Conservation (phyloP, 1,140 invertebrate species). For the Hermetia illucens region DNA sequence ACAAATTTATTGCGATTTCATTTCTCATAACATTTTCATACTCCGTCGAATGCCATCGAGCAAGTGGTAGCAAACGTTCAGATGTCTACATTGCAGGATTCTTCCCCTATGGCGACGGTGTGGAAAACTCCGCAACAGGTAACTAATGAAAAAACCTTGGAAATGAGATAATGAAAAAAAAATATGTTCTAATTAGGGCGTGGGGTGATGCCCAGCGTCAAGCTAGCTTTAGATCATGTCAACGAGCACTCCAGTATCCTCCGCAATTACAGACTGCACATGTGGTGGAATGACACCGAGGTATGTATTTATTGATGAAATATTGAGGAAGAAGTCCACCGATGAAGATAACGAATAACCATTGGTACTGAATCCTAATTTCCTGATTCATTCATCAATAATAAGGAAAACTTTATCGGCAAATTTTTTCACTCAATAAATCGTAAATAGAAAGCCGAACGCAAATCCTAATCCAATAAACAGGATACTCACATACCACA, state of each 20-base stretch:
- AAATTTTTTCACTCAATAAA: no score
- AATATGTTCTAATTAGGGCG: slow-evolving; percentile 43
- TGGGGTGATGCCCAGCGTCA: slow-evolving; percentile 86
- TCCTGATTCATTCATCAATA: no score
- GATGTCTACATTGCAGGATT: slow-evolving; percentile 86
- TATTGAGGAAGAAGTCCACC: no score
- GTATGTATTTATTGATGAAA: slow-evolving; percentile 43
- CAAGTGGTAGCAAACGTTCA: slow-evolving; percentile 14
- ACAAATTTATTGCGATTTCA: no score
- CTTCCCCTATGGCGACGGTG: slow-evolving; percentile 70
- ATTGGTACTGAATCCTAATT: no score
- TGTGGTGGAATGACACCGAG: slow-evolving; percentile 92
- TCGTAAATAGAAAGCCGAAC: no score
- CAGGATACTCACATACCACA: no score
- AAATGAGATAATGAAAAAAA: neutral
- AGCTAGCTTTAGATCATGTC: slow-evolving; percentile 81
- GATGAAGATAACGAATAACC: no score
- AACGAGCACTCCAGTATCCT: slow-evolving; percentile 75
- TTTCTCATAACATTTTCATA: no score
- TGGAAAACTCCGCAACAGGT: slow-evolving; percentile 52
- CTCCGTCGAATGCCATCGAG: no score
- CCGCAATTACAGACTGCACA: slow-evolving; percentile 74
- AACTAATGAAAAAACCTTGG: slow-evolving; percentile 14
- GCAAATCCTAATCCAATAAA: no score
- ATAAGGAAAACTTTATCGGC: no score